Evolutionary conservation across 2,888 invertebrate genomes (phyloP).

Genomic region (Ephialtes manifestator): DNA sequence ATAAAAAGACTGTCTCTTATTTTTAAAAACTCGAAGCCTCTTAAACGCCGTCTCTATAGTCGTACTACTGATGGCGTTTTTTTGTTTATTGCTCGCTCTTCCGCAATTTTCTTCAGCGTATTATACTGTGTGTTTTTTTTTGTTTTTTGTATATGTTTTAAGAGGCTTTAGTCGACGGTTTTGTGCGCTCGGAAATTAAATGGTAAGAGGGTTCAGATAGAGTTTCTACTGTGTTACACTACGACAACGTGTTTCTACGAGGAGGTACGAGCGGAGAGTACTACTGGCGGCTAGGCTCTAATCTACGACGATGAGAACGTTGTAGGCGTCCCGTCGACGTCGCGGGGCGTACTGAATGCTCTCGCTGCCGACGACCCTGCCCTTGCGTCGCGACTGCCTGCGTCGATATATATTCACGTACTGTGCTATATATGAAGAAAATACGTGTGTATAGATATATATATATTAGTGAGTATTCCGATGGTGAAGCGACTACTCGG

Average conservation of each 20-base stretch:
- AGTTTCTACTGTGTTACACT: slow-evolving; percentile 29
- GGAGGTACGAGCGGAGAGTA: slow-evolving; percentile 27
- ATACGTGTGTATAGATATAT: slow-evolving; percentile 26
- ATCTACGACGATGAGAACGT: slow-evolving; percentile 66
- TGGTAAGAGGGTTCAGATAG: slow-evolving; percentile 22
- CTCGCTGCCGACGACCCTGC: slow-evolving; percentile 83
- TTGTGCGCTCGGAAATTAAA: slow-evolving; percentile 25
- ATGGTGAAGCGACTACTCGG: slow-evolving; percentile 30
- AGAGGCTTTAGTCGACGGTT: slow-evolving; percentile 7
- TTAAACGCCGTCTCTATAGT: neutral
- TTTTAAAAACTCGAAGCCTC: neutral
- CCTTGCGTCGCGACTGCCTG: slow-evolving; percentile 83
- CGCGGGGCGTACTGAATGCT: slow-evolving; percentile 82
- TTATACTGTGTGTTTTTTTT: neutral
- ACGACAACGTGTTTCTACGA: slow-evolving; percentile 54
- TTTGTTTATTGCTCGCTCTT: no score
- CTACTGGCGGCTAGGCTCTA: slow-evolving; percentile 63
- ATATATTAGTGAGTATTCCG: slow-evolving; percentile 28
- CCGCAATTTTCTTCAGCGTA: slow-evolving; percentile 7
- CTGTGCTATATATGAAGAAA: slow-evolving; percentile 16
- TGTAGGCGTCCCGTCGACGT: slow-evolving; percentile 77
- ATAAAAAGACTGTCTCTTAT: neutral
- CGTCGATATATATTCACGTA: slow-evolving; percentile 71
- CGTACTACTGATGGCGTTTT: neutral
- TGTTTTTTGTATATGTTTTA: neutral